phyloP scores from a whole-genome alignment of 2,888 invertebrate species.

The Ditylenchus weischeri region DNA sequence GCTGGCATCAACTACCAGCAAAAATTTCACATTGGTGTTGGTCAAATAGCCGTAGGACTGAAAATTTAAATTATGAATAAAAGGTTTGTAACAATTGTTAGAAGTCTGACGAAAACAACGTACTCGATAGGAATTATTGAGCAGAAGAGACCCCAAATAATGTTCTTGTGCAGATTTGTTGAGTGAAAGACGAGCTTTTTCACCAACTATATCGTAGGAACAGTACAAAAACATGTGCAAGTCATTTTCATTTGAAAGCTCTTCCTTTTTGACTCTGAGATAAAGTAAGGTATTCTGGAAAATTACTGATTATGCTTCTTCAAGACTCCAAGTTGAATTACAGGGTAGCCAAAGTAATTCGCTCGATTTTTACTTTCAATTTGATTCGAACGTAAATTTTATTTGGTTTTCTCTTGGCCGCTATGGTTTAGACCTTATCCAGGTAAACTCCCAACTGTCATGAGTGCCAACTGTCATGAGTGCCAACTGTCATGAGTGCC shows the following conservation, averaged over 20 bases:
- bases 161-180: conserved; percentile 32
- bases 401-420: too few species aligned
- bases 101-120: background rate
- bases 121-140: conserved; percentile 45
- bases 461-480: too few species aligned
- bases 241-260: conserved; percentile 35
- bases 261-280: conserved; percentile 36
- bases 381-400: too few species aligned
- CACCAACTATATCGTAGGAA: conserved; percentile 53
- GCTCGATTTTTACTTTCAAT: too few species aligned
- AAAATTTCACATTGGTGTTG: conserved; percentile 50
- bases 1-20: conserved; percentile 46
- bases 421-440: too few species aligned
- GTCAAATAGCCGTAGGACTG: conserved; percentile 53
- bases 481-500: too few species aligned
- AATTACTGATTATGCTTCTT: background rate
- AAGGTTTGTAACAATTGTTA: background rate
- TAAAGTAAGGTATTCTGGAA: conserved; percentile 46
- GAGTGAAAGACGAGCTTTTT: conserved; percentile 33
- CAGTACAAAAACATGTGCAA: conserved; percentile 46
- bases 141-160: conserved; percentile 36
- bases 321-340: too few species aligned
- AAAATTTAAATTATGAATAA: conserved; percentile 21
- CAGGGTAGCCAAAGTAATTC: too few species aligned
- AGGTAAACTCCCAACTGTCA: too few species aligned